These are phyloP conservation scores for Strigamia maritima DNA, from an alignment of 2,888 invertebrate genomes.

Conservation along the genomic window DNA sequence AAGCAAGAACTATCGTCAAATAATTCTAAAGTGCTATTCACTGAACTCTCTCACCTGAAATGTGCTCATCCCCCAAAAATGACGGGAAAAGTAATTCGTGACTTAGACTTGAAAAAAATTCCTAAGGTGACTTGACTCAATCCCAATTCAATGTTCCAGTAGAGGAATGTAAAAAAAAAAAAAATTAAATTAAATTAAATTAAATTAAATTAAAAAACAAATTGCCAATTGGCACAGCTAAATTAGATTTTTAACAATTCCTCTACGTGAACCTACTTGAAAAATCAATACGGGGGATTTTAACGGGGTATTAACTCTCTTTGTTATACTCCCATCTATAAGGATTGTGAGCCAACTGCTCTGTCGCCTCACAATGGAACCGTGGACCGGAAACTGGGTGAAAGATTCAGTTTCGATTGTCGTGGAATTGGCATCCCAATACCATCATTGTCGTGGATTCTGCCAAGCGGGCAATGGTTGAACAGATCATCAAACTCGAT, in stretches of 20 bases:
- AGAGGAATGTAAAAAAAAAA: not conserved
- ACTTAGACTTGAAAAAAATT: conserved; percentile 46
- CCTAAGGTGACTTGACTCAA: conserved; percentile 40
- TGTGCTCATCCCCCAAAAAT: conserved; percentile 49
- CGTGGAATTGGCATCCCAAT: conserved; percentile 53
- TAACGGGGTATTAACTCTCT: conserved; percentile 5
- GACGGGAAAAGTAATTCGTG: conserved; percentile 45
- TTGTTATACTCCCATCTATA: not conserved
- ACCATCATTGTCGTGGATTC: conserved; percentile 52
- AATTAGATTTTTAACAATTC: not conserved
- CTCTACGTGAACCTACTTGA: not conserved
- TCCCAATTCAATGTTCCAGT: not conserved
- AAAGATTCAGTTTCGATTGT: conserved; percentile 51
- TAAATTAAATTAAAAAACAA: not conserved
- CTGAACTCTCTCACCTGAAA: conserved; percentile 48
- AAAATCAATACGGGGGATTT: not conserved
- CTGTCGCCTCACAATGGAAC: conserved; percentile 45
- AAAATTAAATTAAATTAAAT: no score
- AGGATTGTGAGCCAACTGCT: conserved; percentile 48
- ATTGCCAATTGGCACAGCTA: not conserved
- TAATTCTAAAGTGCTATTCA: conserved; percentile 43
- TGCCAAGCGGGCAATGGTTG: conserved; percentile 51
- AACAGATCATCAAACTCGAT: conserved; percentile 48
- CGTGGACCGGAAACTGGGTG: conserved; percentile 49
- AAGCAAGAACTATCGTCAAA: conserved; percentile 42